A percentile compares a stretch with the other conserved stretches of the same genome.
Evolutionary conservation across 2,113 vertebrate species (phyloP).

Genomic region (Boulengeromyrus knoepffleri): DNA sequence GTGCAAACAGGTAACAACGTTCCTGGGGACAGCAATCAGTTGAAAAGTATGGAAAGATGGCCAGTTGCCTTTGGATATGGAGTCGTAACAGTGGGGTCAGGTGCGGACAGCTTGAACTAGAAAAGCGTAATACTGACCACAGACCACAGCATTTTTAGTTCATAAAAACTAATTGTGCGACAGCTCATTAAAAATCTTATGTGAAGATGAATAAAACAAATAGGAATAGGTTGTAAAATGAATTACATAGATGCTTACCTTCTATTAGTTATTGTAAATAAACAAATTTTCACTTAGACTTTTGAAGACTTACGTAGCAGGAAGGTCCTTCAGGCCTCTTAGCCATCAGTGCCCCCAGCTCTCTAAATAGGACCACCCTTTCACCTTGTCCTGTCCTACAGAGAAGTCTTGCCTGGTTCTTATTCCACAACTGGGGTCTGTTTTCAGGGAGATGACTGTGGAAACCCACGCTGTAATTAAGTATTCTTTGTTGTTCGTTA

Average conservation of each 20-base stretch:
- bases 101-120: neutral
- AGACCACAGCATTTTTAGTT: neutral
- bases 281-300: neutral
- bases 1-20: neutral
- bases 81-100: neutral
- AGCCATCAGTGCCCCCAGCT: neutral
- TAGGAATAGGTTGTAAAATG: neutral
- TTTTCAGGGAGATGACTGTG: neutral
- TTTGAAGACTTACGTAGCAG: too few relatives aligned
- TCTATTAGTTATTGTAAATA: neutral
- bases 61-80: neutral
- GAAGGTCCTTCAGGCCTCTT: neutral
- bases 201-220: neutral
- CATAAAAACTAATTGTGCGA: neutral
- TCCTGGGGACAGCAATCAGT: neutral
- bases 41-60: constrained; percentile 1
- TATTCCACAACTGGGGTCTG: neutral
- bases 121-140: neutral
- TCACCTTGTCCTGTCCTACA: neutral
- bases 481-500: constrained; percentile 55
- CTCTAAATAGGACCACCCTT: neutral
- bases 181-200: neutral
- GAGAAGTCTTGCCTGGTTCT: neutral
- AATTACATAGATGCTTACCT: neutral
- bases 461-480: constrained; percentile 47